Conservation (phyloP, 2,797 vertebrate species). For the Crypturellus tataupa region DNA sequence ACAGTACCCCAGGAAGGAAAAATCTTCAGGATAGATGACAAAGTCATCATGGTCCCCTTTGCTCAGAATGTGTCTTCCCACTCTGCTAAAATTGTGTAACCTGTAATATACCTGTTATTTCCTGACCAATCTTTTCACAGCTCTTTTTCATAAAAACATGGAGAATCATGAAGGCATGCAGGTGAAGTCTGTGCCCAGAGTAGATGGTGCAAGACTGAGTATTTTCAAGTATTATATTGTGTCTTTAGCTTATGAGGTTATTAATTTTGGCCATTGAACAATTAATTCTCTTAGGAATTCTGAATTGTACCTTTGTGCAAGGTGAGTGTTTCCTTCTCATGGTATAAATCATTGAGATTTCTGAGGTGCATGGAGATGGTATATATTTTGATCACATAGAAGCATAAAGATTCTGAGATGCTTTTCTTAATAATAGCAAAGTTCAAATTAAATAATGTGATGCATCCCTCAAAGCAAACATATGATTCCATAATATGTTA, state of each 20-base stretch:
- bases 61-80: background rate
- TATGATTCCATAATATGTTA: accelerated
- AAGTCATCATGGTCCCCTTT: background rate
- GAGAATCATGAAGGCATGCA: background rate
- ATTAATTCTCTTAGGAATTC: background rate
- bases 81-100: accelerated
- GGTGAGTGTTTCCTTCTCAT: background rate
- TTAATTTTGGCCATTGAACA: background rate
- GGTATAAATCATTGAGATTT: background rate
- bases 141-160: background rate
- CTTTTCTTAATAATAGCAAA: background rate
- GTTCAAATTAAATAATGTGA: background rate
- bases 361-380: background rate
- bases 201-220: background rate
- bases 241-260: background rate
- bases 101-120: background rate
- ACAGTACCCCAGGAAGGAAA: background rate
- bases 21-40: background rate
- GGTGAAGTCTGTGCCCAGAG: background rate
- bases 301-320: background rate
- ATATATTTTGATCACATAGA: background rate
- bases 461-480: background rate
- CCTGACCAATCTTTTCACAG: accelerated
- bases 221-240: background rate
- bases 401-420: background rate